phyloP scores from a whole-genome alignment of 2,797 vertebrate genomes.

The Mus minutoides region DNA sequence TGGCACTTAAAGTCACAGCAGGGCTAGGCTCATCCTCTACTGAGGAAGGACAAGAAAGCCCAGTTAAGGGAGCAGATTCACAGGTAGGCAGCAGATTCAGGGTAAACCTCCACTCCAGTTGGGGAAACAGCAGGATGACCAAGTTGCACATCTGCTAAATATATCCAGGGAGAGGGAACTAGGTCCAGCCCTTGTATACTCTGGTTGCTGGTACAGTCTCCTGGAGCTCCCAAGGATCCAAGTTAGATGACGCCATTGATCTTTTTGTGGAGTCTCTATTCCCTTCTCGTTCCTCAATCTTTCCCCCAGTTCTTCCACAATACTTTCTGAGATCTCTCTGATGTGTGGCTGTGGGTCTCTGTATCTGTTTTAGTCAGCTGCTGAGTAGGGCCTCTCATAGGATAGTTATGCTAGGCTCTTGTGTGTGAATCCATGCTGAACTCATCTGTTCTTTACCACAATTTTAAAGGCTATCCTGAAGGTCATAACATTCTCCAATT shows the following conservation, averaged over 20 bases:
- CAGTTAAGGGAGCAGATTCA: no score
- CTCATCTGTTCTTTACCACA: background rate
- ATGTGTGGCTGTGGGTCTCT: background rate
- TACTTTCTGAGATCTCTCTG: background rate
- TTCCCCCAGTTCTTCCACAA: background rate
- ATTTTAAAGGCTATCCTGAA: background rate
- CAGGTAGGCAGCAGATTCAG: no score
- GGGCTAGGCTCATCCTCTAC: no score
- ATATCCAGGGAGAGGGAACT: no score
- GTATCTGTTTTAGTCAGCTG: background rate
- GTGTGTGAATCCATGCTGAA: background rate
- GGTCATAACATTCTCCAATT: background rate
- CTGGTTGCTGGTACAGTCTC: no score
- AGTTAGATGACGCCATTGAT: background rate
- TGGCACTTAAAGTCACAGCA: no score
- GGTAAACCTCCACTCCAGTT: no score
- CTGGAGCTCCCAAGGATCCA: no score
- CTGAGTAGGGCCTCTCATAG: background rate
- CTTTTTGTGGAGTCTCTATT: background rate
- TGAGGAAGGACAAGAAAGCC: no score
- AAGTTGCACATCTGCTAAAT: no score
- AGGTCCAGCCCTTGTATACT: no score
- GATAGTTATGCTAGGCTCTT: background rate
- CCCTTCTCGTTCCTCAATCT: background rate
- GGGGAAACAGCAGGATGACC: no score